These are phyloP conservation scores for Isoperla grammatica DNA, from an alignment of 2,888 invertebrate genomes.

Conservation along the genomic window DNA sequence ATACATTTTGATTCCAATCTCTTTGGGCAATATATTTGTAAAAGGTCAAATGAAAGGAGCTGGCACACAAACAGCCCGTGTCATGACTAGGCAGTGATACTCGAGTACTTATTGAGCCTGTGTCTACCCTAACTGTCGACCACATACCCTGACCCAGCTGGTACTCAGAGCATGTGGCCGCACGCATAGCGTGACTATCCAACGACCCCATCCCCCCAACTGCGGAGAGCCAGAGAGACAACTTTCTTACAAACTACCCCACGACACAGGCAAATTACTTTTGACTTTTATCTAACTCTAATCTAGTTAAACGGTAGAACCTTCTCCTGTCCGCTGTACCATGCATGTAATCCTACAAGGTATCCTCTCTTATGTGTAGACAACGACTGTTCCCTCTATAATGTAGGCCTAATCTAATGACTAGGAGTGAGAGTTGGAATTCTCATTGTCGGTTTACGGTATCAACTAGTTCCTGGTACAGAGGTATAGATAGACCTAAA, in stretches of 20 bases:
- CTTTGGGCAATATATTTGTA: too few relatives aligned
- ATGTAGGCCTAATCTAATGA: not conserved
- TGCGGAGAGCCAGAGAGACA: not conserved
- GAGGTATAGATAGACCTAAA: too few relatives aligned
- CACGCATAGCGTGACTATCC: conserved; percentile 7
- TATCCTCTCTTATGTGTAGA: not conserved
- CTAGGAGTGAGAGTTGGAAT: too few relatives aligned
- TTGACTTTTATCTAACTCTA: conserved; percentile 6
- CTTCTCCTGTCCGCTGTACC: not conserved
- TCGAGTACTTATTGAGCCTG: too few relatives aligned
- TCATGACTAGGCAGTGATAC: too few relatives aligned
- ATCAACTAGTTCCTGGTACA: not conserved
- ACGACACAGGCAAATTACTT: conserved; percentile 4
- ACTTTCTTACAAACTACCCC: not conserved
- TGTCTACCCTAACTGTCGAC: too few relatives aligned
- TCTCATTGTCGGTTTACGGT: not conserved
- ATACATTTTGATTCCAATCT: too few relatives aligned
- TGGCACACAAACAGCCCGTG: too few relatives aligned
- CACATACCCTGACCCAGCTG: too few relatives aligned
- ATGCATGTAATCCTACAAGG: not conserved
- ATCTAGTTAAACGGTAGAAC: conserved; percentile 7
- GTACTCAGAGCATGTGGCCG: too few relatives aligned
- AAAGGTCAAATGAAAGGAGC: too few relatives aligned
- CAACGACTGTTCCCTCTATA: too few relatives aligned
- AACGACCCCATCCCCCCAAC: not conserved